Evolutionary conservation across 2,797 vertebrate genomes (phyloP).

Genomic region (Anguilla anguilla): DNA sequence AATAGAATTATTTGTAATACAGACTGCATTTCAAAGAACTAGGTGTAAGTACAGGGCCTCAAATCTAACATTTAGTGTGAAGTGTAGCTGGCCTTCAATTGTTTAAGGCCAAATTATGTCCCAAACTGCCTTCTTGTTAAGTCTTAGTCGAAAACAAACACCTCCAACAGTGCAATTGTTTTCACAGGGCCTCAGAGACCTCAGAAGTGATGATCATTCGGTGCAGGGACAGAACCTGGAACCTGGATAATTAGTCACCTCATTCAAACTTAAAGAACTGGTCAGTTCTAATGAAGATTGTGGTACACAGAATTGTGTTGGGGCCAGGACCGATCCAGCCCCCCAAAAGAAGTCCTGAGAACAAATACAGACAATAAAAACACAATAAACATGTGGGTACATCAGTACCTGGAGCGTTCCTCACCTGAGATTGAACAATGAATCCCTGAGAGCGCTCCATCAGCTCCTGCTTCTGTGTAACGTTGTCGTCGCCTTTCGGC

Average conservation of each 20-base stretch:
- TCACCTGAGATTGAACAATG: conserved; percentile 76
- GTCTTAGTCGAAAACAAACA: not conserved
- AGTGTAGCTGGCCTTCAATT: not conserved
- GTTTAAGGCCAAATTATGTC: not conserved
- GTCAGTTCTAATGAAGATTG: not conserved
- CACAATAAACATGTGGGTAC: not conserved
- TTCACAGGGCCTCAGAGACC: not conserved
- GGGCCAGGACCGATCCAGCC: not conserved
- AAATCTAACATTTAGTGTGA: not conserved
- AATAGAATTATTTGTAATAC: not conserved
- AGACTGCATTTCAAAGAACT: not conserved
- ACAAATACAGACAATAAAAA: not conserved
- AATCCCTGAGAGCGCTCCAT: conserved; percentile 75
- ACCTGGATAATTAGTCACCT: not conserved
- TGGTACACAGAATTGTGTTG: not conserved
- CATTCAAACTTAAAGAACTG: not conserved
- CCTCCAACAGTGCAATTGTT: not conserved
- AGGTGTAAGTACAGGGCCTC: not conserved
- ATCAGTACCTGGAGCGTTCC: conserved; percentile 30
- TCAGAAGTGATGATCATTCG: not conserved
- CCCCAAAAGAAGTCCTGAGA: not conserved
- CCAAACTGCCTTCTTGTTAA: not conserved
- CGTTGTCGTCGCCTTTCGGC: conserved; percentile 67
- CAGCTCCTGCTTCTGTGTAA: conserved; percentile 63
- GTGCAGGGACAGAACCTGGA: not conserved